Conservation (phyloP, 2,797 vertebrate species). For the Scolopax bukidnonensis region DNA sequence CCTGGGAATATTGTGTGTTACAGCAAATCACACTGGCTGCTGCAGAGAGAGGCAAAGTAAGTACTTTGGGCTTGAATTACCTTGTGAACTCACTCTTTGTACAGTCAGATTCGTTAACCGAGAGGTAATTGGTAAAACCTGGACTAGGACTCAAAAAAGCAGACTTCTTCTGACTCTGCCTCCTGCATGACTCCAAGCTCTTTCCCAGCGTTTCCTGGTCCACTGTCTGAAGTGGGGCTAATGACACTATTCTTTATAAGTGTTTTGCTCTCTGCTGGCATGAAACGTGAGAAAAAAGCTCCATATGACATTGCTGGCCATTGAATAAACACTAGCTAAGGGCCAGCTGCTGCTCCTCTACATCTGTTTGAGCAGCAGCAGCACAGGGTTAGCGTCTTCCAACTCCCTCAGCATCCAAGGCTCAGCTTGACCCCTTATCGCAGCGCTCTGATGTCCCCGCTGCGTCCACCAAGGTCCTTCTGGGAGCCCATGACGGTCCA, state of each 20-base stretch:
- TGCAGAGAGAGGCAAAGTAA: background rate
- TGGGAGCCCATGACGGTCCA: background rate
- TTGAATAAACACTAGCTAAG: background rate
- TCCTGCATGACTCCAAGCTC: background rate
- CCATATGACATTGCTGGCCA: background rate
- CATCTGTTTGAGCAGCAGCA: background rate
- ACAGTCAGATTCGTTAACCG: background rate
- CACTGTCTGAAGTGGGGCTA: background rate
- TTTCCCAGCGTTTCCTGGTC: background rate
- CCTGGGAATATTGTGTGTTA: background rate
- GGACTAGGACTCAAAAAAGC: background rate
- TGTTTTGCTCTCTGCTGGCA: constrained; percentile 16
- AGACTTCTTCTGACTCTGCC: background rate
- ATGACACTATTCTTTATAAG: background rate
- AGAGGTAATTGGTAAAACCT: background rate
- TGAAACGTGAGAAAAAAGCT: constrained; percentile 15
- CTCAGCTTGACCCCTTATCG: background rate
- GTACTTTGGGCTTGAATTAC: constrained; percentile 18
- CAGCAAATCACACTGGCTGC: background rate
- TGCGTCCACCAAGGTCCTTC: background rate
- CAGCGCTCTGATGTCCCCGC: background rate
- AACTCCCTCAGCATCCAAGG: background rate
- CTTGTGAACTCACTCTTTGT: background rate
- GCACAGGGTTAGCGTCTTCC: background rate
- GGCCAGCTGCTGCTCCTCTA: constrained; percentile 23